Evolutionary conservation across 37 sponge, comb jelly and placozoan genomes (phyloP).

Genomic region (Agelas oroides): DNA sequence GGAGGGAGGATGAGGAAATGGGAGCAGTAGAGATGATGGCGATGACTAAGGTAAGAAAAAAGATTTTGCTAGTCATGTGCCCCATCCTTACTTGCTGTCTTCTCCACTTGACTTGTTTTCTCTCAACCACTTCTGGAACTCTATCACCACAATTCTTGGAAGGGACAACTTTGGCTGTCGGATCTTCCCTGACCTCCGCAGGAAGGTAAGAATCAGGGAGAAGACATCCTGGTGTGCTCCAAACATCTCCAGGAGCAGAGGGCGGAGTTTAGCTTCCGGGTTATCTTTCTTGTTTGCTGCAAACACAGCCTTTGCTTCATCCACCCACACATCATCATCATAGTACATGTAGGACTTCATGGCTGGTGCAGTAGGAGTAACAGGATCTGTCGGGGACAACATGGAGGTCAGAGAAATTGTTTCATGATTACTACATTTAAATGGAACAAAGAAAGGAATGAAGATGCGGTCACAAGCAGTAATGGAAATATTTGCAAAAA

Average conservation of each 20-base stretch:
- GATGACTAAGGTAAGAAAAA: not conserved
- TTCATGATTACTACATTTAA: no score
- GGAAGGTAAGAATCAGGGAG: slow-evolving; percentile 25
- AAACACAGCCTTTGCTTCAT: slow-evolving; percentile 40
- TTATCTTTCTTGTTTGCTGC: slow-evolving; percentile 7
- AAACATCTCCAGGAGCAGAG: slow-evolving; percentile 41
- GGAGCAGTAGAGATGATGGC: not conserved
- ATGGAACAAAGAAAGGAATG: no score
- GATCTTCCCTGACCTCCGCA: slow-evolving; percentile 18
- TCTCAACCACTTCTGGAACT: slow-evolving; percentile 47
- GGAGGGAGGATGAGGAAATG: not conserved
- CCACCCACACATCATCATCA: slow-evolving; percentile 43
- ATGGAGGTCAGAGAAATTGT: no score
- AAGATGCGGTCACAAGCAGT: no score
- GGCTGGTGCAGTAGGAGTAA: no score
- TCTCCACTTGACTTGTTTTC: not conserved
- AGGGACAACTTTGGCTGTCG: slow-evolving; percentile 9
- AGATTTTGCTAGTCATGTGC: no score
- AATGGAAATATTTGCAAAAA: no score
- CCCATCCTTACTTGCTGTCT: not conserved
- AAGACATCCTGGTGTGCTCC: slow-evolving; percentile 13
- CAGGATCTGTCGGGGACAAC: no score
- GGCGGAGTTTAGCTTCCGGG: not conserved
- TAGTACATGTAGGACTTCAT: not conserved
- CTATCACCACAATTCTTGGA: slow-evolving; percentile 20